phyloP scores from a whole-genome alignment of 2,888 invertebrate genomes.

The Stenchaetothrips biformis region DNA sequence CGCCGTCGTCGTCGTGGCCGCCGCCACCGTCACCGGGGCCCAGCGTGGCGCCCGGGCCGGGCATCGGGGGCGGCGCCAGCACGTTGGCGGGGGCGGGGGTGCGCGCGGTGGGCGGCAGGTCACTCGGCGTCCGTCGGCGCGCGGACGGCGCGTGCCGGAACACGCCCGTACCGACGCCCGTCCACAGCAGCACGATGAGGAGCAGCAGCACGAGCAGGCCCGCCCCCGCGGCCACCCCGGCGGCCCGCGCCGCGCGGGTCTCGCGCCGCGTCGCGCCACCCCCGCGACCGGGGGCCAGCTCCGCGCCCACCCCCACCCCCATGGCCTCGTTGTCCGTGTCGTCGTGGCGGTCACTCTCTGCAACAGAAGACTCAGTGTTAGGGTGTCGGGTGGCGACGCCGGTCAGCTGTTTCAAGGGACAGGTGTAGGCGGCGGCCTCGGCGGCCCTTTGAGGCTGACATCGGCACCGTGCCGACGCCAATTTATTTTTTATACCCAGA shows the following conservation, averaged over 20 bases:
- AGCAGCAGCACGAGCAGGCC: conserved; percentile 32
- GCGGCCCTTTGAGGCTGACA: too few species aligned
- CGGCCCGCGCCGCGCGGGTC: conserved; percentile 32
- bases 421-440: too few species aligned
- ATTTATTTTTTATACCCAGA: not conserved
- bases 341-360: conserved; percentile 18
- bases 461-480: too few species aligned
- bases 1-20: not conserved
- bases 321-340: conserved; percentile 12
- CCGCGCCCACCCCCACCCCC: not conserved
- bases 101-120: not conserved
- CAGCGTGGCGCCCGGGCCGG: conserved; percentile 9
- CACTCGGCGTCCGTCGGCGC: not conserved
- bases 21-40: conserved; percentile 6
- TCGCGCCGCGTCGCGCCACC: not conserved
- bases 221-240: conserved; percentile 32
- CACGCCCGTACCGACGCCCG: conserved; percentile 34
- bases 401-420: too few species aligned
- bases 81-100: not conserved
- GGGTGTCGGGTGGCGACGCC: too few species aligned
- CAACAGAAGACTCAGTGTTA: not conserved
- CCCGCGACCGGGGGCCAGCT: not conserved
- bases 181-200: conserved; percentile 34
- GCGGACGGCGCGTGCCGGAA: conserved; percentile 29
- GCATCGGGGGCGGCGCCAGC: not conserved